A percentile compares a stretch with the other conserved stretches of the same genome.
Conservation (phyloP, 2,888 invertebrate species). For the Spodoptera littoralis region DNA sequence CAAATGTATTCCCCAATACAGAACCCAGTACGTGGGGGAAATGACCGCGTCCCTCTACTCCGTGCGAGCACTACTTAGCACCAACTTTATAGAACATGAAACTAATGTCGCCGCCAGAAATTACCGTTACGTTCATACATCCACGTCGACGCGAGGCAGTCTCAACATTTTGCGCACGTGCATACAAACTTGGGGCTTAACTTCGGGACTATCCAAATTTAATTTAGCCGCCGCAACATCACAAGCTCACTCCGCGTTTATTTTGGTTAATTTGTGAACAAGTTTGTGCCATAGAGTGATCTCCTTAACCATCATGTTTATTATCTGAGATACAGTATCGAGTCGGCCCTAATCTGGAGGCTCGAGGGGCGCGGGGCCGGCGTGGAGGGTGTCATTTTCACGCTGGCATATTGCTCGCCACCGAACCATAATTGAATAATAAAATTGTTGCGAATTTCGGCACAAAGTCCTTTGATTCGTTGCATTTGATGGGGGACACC, state of each 20-base stretch:
- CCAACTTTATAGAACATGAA: slow-evolving; percentile 57
- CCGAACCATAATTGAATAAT: slow-evolving; percentile 80
- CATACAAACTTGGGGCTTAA: slow-evolving; percentile 64
- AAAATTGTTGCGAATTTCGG: slow-evolving; percentile 78
- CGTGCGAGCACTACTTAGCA: slow-evolving; percentile 33
- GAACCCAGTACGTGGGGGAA: slow-evolving; percentile 28
- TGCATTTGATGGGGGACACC: slow-evolving; percentile 61
- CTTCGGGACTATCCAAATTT: slow-evolving; percentile 73
- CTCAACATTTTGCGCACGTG: slow-evolving; percentile 67
- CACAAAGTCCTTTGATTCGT: slow-evolving; percentile 70
- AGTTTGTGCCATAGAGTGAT: slow-evolving; percentile 73
- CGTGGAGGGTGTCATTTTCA: slow-evolving; percentile 77
- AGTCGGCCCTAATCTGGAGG: slow-evolving; percentile 66
- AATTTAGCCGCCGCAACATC: slow-evolving; percentile 70
- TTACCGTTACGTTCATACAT: slow-evolving; percentile 60
- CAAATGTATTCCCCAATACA: slow-evolving; percentile 41
- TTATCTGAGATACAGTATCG: slow-evolving; percentile 71
- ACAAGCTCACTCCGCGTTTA: slow-evolving; percentile 59
- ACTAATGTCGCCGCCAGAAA: slow-evolving; percentile 64
- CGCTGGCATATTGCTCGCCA: slow-evolving; percentile 77
- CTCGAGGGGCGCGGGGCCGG: slow-evolving; percentile 56
- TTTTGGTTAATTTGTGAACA: slow-evolving; percentile 76
- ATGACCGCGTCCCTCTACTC: slow-evolving; percentile 25
- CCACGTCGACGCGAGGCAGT: slow-evolving; percentile 44
- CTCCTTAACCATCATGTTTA: slow-evolving; percentile 75